Percentiles rank a stretch among this genome's conserved stretches.
phyloP scores from a whole-genome alignment of 2,113 vertebrate genomes.

The Chaetops frenatus region DNA sequence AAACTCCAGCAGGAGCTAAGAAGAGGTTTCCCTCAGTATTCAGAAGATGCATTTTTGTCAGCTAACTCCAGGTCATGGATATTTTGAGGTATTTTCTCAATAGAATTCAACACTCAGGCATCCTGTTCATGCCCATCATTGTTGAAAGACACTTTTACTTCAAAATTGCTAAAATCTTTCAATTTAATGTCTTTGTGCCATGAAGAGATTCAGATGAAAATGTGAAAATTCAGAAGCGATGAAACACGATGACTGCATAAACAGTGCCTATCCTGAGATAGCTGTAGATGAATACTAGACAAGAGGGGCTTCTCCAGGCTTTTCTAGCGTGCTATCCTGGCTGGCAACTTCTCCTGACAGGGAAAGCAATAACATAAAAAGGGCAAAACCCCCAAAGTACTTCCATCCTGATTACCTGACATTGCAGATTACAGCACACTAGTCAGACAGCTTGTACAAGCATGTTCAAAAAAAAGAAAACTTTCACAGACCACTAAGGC shows the following conservation, averaged over 20 bases:
- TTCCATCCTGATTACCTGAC: neutral
- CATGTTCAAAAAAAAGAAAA: neutral
- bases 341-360: neutral
- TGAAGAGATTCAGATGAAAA: neutral
- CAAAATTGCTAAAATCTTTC: neutral
- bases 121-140: neutral
- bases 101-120: neutral
- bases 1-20: neutral
- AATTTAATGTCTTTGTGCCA: neutral
- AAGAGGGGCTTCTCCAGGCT: neutral
- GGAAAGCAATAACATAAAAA: neutral
- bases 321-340: neutral
- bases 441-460: neutral
- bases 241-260: neutral
- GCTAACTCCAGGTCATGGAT: neutral
- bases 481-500: neutral
- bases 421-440: neutral
- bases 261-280: neutral
- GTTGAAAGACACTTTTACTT: neutral
- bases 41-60: neutral
- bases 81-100: neutral
- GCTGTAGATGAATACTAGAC: neutral
- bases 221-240: neutral
- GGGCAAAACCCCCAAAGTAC: neutral
- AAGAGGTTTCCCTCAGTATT: neutral